phyloP scores from a whole-genome alignment of 2,113 vertebrate genomes.

The Holacanthus passer region DNA sequence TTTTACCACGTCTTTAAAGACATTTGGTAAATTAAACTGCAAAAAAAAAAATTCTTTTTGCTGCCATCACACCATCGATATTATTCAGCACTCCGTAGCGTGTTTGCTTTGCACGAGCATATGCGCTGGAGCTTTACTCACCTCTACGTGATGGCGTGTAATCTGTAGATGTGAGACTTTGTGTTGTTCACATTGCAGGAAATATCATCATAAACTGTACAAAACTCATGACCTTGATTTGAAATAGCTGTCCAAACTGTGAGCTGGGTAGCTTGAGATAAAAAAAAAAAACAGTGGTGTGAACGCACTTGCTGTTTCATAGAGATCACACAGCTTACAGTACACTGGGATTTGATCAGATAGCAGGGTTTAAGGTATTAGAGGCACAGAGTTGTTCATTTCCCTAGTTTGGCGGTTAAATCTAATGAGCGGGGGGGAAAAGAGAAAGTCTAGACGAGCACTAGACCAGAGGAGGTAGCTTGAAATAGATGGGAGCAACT shows the following conservation, averaged over 20 bases:
- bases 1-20: background rate
- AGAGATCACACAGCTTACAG: constrained; percentile 4
- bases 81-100: background rate
- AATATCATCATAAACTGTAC: too few species aligned
- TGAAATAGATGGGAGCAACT: constrained; percentile 84
- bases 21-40: background rate
- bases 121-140: constrained; percentile 33
- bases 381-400: constrained; percentile 28
- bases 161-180: constrained; percentile 30
- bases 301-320: background rate
- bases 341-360: background rate
- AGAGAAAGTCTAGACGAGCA: constrained; percentile 71
- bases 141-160: constrained; percentile 7
- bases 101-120: constrained; percentile 24
- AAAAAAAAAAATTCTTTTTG: background rate
- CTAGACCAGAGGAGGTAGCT: constrained; percentile 76
- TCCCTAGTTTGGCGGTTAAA: constrained; percentile 52
- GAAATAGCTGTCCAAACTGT: constrained; percentile 43
- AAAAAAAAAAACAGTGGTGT: background rate
- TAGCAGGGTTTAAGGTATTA: background rate
- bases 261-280: constrained; percentile 6
- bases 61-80: constrained; percentile 2
- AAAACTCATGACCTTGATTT: constrained; percentile 45
- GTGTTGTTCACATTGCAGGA: constrained; percentile 26
- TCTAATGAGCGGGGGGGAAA: constrained; percentile 47